phyloP scores from a whole-genome alignment of 2,797 vertebrate species.

The Pelochelys cantorii region DNA sequence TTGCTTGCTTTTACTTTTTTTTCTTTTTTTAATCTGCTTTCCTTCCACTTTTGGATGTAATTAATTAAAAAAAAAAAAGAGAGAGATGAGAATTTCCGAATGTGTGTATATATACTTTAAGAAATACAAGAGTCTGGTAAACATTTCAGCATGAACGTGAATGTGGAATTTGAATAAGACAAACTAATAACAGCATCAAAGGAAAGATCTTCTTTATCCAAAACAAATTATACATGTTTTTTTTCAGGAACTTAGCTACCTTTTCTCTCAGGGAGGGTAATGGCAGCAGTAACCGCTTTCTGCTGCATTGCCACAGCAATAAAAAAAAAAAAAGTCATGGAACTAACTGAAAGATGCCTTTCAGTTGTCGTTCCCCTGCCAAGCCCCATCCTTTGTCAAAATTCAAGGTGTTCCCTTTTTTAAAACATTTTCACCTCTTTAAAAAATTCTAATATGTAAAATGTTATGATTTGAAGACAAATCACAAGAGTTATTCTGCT shows the following conservation, averaged over 20 bases:
- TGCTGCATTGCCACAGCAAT: not conserved
- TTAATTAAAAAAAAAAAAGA: not conserved
- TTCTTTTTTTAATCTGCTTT: not conserved
- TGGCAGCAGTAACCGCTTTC: not conserved
- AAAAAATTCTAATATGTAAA: not conserved
- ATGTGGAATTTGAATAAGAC: not conserved
- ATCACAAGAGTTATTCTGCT: not conserved
- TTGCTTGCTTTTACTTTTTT: not conserved
- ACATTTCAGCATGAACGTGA: not conserved
- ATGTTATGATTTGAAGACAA: not conserved
- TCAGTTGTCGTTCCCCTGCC: not conserved
- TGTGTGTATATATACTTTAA: not conserved
- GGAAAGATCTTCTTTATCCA: not conserved
- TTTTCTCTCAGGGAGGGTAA: not conserved
- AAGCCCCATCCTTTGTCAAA: not conserved
- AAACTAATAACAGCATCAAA: not conserved
- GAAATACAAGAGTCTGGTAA: not conserved
- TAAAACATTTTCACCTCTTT: too few species aligned
- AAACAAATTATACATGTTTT: not conserved
- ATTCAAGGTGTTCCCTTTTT: not conserved
- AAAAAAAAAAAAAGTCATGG: not conserved
- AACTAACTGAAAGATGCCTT: not conserved
- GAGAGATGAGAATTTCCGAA: not conserved
- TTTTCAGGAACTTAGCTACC: not conserved
- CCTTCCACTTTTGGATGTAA: conserved; percentile 16